Base-by-base conservation (phyloP, 2,888 invertebrate genomes). In the Aelia acuminata region DNA sequence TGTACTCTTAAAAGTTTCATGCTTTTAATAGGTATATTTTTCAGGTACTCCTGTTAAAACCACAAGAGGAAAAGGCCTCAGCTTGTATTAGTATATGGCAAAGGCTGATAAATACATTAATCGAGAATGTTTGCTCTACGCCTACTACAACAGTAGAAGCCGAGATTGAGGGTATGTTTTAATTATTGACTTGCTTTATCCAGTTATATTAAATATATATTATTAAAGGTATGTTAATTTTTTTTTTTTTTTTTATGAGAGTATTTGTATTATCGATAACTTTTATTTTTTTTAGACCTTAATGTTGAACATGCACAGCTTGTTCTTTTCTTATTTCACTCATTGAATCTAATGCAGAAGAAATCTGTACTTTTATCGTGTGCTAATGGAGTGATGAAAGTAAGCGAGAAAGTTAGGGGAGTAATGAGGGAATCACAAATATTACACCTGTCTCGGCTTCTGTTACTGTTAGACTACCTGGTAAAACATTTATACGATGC, bases 241-340 rank as follows among this genome's bases (percentile, higher is more conserved):
- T 53, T 10, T 53, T 53, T 31, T n/a, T 53, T 53, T 10, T 53
- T 53, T 53, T 3, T n/a, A 57, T 43, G 39, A 63, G 35, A 57
- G 43, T 15, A 84, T 84, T 43, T 43, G 18, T 35, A 20, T 43
- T n/a, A 15, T 48, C 8, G 11, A 22, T 84, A 15, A 10, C n/a
- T 43, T 26, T 48, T 11, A 8, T 84, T 84, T 20, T 84, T 84
- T 84, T 47, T 93, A 95, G 98, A 98, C 93, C 93, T 99, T 89
- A 99, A 98, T 92, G 97, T 98, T 86, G 99, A 99, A 92, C 98
- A 99, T 92, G 96, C 98, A 0, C 98, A 99, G 92, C 94, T 99
- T 57, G 93, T 99, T 90, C 94, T 99, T 15, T 98, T 98, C 92
- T 93, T 99, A 20, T 99, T 99, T 93, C 98, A 99, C 92, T 97